Base-by-base conservation (phyloP, 2,888 invertebrate genomes). In the Lymantria monacha region DNA sequence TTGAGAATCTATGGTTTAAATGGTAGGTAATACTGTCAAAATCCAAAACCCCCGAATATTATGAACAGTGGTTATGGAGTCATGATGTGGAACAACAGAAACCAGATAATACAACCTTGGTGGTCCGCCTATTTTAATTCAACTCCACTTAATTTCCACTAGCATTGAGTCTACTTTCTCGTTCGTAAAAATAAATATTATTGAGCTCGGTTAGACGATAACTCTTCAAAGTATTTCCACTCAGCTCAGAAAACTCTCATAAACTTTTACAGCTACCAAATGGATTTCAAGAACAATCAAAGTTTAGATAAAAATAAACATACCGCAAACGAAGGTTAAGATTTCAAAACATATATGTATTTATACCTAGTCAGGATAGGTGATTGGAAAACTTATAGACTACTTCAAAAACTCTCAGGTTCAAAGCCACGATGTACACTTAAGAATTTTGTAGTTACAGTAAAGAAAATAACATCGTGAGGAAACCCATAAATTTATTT, bases 221-320 rank as follows among this genome's bases (percentile, higher is more conserved):
- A 7, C 30, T 30, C 8, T 12, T 38, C 7, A 41, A 38, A 12
- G 12, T 38, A 38, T 38, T 38, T 38, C 41, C 41, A 41, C 41
- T 41, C 11, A 10, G 10, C 15, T n/a, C 46, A 46, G 15, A 57
- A 49, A 44, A 49, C 51, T 48, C 50, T 50, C 53, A 50, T 54
- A 57, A 53, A 59, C 22, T 66, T 66, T 65, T 57, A 66, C 49
- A 40, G 42, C 50, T 22, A 30, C 8, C 14, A 46, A 65, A 53
- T 56, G 48, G 45, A 49, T 38, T 38, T 46, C 33, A 14, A 46
- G 46, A 44, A 47, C 45, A 40, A n/a, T 41, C 9, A 42, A 43
- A 47, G 38, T 46, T 38, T 46, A 13, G 22, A 43, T 47, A 44
- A 49, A 49, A 49, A 56, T 46, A 52, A 44, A 44, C 31, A 42